A percentile compares a stretch with the other conserved stretches of the same genome.
phyloP scores from a whole-genome alignment of 2,113 vertebrate genomes.

The Psittacula cyanocephala region DNA sequence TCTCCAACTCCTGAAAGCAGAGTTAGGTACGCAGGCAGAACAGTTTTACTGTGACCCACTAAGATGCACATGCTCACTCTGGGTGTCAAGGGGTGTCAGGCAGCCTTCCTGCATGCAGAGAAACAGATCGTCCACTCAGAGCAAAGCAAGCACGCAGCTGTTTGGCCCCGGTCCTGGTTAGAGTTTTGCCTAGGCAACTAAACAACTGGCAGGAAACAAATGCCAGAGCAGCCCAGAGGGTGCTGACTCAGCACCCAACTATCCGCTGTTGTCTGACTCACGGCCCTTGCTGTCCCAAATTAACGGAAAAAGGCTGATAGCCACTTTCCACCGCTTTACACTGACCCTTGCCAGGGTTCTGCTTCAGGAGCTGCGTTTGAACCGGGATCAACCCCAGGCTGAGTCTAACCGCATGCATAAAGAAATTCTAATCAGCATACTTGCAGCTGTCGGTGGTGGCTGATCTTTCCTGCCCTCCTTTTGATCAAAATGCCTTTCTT shows the following conservation, averaged over 20 bases:
- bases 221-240: background rate
- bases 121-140: fast-evolving
- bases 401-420: background rate
- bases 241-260: slow-evolving; percentile 2
- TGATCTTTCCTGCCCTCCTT: background rate
- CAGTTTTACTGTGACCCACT: background rate
- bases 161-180: background rate
- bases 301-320: background rate
- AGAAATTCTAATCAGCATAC: slow-evolving; percentile 21
- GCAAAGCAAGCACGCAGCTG: background rate
- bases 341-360: background rate
- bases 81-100: background rate
- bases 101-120: background rate
- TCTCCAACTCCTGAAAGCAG: background rate
- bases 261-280: background rate
- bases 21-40: background rate
- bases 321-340: background rate
- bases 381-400: background rate
- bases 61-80: background rate
- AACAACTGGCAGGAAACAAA: background rate
- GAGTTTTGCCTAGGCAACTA: background rate
- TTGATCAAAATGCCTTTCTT: background rate
- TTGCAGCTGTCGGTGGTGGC: background rate
- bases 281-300: background rate
- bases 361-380: background rate